Evolutionary conservation across 2,888 invertebrate species (phyloP).

Genomic region (Patella ulyssiponensis): DNA sequence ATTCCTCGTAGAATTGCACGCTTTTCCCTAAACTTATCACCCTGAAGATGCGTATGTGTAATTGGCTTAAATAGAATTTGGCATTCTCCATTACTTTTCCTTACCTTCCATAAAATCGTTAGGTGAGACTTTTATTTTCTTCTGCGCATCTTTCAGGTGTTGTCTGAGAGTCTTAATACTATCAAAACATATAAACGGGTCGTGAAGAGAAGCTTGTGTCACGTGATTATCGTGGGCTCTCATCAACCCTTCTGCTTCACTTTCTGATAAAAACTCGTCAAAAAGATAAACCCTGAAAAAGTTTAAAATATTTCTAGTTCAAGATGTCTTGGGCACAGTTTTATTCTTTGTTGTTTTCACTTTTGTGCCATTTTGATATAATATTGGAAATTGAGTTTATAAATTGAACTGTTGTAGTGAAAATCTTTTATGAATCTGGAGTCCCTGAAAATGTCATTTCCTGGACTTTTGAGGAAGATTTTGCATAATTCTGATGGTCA

Average conservation of each 20-base stretch:
- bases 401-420: too few relatives aligned
- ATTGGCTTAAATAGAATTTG: background rate
- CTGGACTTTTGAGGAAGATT: too few relatives aligned
- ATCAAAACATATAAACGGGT: slow-evolving; percentile 68
- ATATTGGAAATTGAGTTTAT: too few relatives aligned
- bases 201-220: slow-evolving; percentile 43
- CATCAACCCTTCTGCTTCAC: slow-evolving; percentile 65
- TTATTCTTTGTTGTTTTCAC: too few relatives aligned
- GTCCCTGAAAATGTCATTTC: too few relatives aligned
- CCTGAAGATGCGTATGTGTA: background rate
- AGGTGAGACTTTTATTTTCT: slow-evolving; percentile 52
- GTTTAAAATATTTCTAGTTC: background rate
- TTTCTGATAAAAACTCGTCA: slow-evolving; percentile 64
- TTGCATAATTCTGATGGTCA: too few relatives aligned
- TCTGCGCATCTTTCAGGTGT: slow-evolving; percentile 54
- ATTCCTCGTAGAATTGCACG: too few relatives aligned
- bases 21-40: background rate
- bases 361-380: too few relatives aligned
- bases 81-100: background rate
- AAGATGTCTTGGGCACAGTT: too few relatives aligned
- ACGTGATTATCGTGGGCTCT: slow-evolving; percentile 65
- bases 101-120: slow-evolving; percentile 61
- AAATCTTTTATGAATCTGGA: too few relatives aligned
- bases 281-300: slow-evolving; percentile 60
- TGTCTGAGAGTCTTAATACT: slow-evolving; percentile 57